Evolutionary conservation across 2,113 vertebrate genomes (phyloP).

Genomic region (Vulpes ferrilata): DNA sequence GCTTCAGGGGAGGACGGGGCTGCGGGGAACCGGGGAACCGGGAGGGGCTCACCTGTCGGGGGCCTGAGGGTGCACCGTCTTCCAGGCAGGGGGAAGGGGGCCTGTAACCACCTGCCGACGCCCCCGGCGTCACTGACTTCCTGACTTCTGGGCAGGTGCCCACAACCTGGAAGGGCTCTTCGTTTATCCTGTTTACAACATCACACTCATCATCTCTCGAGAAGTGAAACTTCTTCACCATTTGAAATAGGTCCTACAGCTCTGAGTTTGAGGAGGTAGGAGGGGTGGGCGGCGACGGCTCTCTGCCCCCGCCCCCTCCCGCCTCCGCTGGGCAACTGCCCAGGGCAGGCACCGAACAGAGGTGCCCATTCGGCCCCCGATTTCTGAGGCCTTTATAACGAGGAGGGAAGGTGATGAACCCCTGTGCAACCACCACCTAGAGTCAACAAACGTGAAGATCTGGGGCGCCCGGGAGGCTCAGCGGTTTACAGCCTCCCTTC

Average conservation of each 20-base stretch:
- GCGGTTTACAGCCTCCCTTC: no score
- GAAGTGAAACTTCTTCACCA: rapidly evolving
- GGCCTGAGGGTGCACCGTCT: neutral
- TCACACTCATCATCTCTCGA: rapidly evolving
- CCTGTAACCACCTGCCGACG: neutral
- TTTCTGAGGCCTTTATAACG: rapidly evolving
- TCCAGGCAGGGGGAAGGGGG: neutral
- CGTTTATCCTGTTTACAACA: rapidly evolving
- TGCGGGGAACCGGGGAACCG: neutral
- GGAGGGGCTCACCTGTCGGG: no score
- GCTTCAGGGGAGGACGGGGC: rapidly evolving
- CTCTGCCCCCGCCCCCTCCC: neutral
- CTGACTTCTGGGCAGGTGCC: neutral
- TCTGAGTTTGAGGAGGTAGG: rapidly evolving
- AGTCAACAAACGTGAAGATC: rapidly evolving
- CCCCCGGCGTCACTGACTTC: rapidly evolving
- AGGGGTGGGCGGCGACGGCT: rapidly evolving
- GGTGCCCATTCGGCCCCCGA: rapidly evolving
- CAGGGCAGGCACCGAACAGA: rapidly evolving
- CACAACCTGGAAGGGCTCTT: neutral
- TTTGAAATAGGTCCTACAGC: rapidly evolving
- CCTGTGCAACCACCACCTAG: neutral
- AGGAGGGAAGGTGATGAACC: rapidly evolving
- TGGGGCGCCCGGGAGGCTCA: no score
- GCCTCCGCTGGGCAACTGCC: neutral